Evolutionary conservation across 2,888 invertebrate genomes (phyloP).

Genomic region (Trachelus tabidus): DNA sequence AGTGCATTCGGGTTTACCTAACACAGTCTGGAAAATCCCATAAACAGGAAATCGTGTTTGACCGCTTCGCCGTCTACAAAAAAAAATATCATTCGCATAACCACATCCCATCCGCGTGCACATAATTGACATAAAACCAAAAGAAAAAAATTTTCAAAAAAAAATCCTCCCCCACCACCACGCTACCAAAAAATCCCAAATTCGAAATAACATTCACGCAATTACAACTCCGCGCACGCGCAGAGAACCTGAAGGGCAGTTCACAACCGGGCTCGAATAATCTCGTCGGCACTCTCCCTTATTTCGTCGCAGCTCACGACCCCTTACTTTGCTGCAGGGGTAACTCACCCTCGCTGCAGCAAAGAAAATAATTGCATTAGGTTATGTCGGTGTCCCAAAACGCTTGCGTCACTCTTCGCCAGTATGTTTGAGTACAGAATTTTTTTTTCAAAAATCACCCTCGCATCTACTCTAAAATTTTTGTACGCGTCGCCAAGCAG

Average conservation of each 20-base stretch:
- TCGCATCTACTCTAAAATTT: neutral
- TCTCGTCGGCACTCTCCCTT: neutral
- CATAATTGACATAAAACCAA: too few species aligned
- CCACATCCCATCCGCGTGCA: neutral
- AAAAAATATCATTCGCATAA: neutral
- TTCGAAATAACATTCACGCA: neutral
- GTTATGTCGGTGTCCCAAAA: slow-evolving; percentile 42
- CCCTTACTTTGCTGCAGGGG: slow-evolving; percentile 2
- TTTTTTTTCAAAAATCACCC: neutral
- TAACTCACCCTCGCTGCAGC: slow-evolving; percentile 37
- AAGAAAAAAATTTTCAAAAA: too few species aligned
- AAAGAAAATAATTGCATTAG: slow-evolving; percentile 61
- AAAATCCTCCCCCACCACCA: too few species aligned
- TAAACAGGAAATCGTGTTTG: neutral
- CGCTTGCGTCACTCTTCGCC: neutral
- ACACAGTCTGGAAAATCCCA: neutral
- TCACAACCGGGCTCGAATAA: neutral
- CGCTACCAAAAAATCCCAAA: neutral
- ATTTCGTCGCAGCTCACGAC: neutral
- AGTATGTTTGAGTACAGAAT: neutral
- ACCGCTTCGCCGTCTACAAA: neutral
- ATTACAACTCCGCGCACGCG: neutral
- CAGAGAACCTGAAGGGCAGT: neutral
- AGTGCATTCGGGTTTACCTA: neutral
- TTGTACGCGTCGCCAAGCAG: neutral